Evolutionary conservation across 2,888 invertebrate genomes (phyloP).

Genomic region (Chaetogeoica ovagalla): DNA sequence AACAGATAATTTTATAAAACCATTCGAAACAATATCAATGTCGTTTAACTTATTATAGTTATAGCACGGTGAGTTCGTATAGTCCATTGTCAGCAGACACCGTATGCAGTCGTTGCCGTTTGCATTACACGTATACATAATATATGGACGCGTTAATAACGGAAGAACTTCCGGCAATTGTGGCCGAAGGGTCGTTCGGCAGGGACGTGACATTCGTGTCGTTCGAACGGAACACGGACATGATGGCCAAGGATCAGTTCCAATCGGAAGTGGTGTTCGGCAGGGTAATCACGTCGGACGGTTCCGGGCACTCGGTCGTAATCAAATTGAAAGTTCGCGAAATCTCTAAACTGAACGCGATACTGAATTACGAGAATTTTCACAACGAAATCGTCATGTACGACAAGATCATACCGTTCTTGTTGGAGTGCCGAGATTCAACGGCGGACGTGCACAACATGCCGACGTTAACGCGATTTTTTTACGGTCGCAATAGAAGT

Average conservation of each 20-base stretch:
- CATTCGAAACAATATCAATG: too few relatives aligned
- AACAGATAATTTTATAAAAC: too few relatives aligned
- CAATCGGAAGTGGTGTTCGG: background rate
- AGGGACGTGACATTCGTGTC: background rate
- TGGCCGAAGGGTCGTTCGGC: slow-evolving; percentile 1
- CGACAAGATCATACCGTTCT: slow-evolving; percentile 54
- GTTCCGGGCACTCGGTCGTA: background rate
- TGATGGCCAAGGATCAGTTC: background rate
- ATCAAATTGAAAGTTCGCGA: slow-evolving; percentile 15
- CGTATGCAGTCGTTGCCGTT: too few relatives aligned
- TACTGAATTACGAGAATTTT: slow-evolving; percentile 39
- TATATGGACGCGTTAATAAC: background rate
- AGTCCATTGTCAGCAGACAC: too few relatives aligned
- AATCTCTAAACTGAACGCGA: background rate
- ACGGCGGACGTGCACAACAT: background rate
- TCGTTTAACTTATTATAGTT: too few relatives aligned
- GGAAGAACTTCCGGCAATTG: background rate
- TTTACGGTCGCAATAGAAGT: slow-evolving; percentile 47
- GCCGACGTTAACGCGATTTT: slow-evolving; percentile 50
- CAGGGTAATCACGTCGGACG: background rate
- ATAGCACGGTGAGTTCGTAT: too few relatives aligned
- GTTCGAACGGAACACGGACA: background rate
- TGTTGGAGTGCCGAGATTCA: slow-evolving; percentile 12
- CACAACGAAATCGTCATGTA: slow-evolving; percentile 55
- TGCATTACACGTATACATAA: too few relatives aligned